phyloP scores from a whole-genome alignment of 2,888 invertebrate species.

The Orgyia antiqua region DNA sequence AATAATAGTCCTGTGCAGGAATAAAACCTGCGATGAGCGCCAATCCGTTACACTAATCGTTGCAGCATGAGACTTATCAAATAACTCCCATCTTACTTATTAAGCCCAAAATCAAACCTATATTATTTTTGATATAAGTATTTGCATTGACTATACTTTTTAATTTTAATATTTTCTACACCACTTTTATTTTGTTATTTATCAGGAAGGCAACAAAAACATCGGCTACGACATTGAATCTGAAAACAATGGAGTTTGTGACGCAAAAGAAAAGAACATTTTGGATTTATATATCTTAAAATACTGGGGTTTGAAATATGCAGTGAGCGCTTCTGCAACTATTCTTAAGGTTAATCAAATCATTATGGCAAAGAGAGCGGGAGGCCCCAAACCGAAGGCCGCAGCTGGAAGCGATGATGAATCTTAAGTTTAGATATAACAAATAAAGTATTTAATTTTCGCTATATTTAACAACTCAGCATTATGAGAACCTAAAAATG shows the following conservation, averaged over 20 bases:
- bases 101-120: no score
- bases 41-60: no score
- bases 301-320: constrained; percentile 96
- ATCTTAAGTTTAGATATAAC: constrained; percentile 66
- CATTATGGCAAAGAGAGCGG: constrained; percentile 98
- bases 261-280: constrained; percentile 87
- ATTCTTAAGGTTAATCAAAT: constrained; percentile 97
- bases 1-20: no score
- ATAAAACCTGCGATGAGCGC: no score
- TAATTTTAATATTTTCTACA: not conserved
- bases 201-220: constrained; percentile 86
- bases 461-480: no score
- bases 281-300: constrained; percentile 91
- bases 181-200: constrained; percentile 20
- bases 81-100: no score
- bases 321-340: constrained; percentile 94
- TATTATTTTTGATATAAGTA: no score
- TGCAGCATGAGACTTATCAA: no score
- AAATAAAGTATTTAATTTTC: constrained; percentile 1
- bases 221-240: constrained; percentile 93
- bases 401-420: constrained; percentile 85
- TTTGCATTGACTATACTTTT: no score
- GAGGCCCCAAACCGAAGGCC: constrained; percentile 92
- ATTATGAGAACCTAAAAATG: constrained; percentile 1
- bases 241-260: constrained; percentile 82